These are phyloP conservation scores for Pyrgus malvae DNA, from an alignment of 2,888 invertebrate genomes.

Conservation along the genomic window DNA sequence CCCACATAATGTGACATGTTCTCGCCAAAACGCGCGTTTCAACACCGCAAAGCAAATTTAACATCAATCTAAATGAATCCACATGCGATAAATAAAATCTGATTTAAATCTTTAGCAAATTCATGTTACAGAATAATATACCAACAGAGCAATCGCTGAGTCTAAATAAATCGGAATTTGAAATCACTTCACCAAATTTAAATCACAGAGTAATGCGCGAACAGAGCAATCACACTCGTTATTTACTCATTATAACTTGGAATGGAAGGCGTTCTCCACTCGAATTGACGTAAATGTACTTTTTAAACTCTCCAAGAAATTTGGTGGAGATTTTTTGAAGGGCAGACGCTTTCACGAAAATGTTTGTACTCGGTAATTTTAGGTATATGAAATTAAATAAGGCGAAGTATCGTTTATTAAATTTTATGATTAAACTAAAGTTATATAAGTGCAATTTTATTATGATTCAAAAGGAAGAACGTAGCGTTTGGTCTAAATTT, in stretches of 20 bases:
- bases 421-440: no score
- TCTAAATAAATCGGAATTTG: background rate
- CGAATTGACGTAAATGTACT: slow-evolving; percentile 55
- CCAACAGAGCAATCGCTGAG: no score
- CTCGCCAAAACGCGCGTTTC: background rate
- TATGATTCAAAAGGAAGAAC: no score
- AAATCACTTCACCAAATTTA: slow-evolving; percentile 30
- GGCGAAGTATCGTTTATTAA: no score
- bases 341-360: background rate
- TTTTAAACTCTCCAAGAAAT: slow-evolving; percentile 43
- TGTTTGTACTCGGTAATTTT: no score
- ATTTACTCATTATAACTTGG: slow-evolving; percentile 77
- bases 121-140: no score
- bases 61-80: slow-evolving; percentile 1
- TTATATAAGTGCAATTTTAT: no score
- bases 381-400: no score
- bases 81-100: no score
- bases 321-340: background rate
- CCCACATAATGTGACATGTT: background rate
- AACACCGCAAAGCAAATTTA: background rate
- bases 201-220: slow-evolving; percentile 44
- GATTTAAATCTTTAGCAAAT: no score
- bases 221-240: slow-evolving; percentile 66
- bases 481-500: no score
- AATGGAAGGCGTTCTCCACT: slow-evolving; percentile 60